A percentile compares a stretch with the other conserved stretches of the same genome.
Conservation (phyloP, 2,113 vertebrate genomes). For the Hassar affinis region DNA sequence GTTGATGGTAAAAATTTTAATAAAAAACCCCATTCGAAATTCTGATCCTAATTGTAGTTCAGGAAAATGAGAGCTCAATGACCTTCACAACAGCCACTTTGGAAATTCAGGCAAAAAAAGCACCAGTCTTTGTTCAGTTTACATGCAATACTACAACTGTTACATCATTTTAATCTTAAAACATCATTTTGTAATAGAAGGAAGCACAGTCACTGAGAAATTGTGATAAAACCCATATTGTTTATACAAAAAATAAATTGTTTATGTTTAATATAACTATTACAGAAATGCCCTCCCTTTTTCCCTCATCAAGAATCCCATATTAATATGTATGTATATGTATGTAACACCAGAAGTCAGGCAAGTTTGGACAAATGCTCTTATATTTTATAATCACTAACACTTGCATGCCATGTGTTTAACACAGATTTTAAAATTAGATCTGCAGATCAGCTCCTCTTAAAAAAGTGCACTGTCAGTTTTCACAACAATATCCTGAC, state of each 20-base stretch:
- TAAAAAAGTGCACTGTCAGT: neutral
- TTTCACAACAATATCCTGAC: neutral
- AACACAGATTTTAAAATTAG: neutral
- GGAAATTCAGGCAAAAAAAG: neutral
- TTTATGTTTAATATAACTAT: neutral
- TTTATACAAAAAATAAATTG: neutral
- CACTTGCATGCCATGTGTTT: neutral
- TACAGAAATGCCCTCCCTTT: neutral
- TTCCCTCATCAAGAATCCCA: neutral
- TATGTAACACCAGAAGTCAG: neutral
- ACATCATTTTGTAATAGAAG: neutral
- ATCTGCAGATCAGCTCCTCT: neutral
- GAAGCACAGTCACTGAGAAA: neutral
- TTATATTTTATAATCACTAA: neutral
- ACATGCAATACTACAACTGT: too few relatives aligned
- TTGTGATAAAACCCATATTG: neutral
- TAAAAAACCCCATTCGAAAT: slow-evolving; percentile 10
- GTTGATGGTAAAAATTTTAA: neutral
- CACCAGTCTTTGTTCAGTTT: neutral
- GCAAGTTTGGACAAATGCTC: neutral
- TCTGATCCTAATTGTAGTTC: neutral
- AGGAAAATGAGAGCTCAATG: neutral
- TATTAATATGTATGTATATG: neutral
- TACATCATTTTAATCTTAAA: too few relatives aligned
- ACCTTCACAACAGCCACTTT: neutral